A percentile compares a stretch with the other conserved stretches of the same genome.
These are phyloP conservation scores for Luperina nickerlii DNA, from an alignment of 2,888 invertebrate genomes.

Conservation along the genomic window DNA sequence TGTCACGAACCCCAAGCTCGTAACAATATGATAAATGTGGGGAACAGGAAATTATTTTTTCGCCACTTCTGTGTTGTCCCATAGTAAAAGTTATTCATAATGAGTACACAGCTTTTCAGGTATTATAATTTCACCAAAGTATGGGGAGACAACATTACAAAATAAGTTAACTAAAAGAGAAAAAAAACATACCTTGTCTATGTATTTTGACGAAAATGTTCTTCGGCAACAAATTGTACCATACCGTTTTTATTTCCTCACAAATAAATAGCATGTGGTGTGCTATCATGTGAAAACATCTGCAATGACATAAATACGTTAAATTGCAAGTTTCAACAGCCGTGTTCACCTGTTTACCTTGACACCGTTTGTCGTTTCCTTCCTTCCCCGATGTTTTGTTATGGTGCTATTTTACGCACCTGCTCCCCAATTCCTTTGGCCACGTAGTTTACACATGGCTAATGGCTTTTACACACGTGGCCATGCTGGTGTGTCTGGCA, in stretches of 20 bases:
- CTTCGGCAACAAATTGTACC: neutral
- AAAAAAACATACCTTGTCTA: neutral
- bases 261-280: conserved; percentile 43
- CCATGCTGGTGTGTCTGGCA: neutral
- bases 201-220: neutral
- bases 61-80: too few species aligned
- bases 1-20: too few species aligned
- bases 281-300: conserved; percentile 54
- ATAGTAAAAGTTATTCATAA: neutral
- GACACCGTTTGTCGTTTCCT: conserved; percentile 74
- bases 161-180: too few species aligned
- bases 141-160: neutral
- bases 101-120: neutral
- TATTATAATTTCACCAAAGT: neutral
- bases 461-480: conserved; percentile 7
- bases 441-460: conserved; percentile 3
- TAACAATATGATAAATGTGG: neutral
- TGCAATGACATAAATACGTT: conserved; percentile 59
- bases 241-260: conserved; percentile 11
- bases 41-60: neutral
- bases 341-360: conserved; percentile 70
- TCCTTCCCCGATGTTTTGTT: conserved; percentile 73
- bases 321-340: conserved; percentile 51
- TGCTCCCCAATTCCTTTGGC: conserved; percentile 36
- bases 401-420: conserved; percentile 36